Evolutionary conservation across 2,797 vertebrate species (phyloP).

Genomic region (Amblyraja radiata): DNA sequence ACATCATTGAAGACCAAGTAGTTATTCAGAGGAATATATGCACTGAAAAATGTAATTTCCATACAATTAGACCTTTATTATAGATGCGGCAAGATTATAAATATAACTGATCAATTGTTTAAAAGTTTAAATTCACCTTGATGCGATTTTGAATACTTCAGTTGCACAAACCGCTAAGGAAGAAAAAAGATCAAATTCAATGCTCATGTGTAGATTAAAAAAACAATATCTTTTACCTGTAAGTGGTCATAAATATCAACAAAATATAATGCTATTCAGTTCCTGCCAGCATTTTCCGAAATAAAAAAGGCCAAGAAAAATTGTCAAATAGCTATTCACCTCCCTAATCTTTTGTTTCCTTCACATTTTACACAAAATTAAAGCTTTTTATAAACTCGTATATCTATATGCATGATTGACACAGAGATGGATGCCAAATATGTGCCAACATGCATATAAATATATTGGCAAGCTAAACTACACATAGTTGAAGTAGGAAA

Average conservation of each 20-base stretch:
- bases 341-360: no score
- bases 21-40: conserved; percentile 93
- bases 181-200: not conserved
- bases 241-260: not conserved
- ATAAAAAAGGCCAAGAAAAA: not conserved
- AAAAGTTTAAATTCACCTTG: conserved; percentile 67
- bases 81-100: conserved; percentile 37
- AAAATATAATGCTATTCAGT: not conserved
- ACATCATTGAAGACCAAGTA: conserved; percentile 95
- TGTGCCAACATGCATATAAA: not conserved
- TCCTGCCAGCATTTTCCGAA: not conserved
- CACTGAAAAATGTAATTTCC: conserved; percentile 56
- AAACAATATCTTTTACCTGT: not conserved
- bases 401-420: no score
- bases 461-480: not conserved
- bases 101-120: conserved; percentile 16
- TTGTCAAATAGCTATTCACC: not conserved
- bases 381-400: not conserved
- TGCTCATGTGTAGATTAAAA: not conserved
- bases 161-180: conserved; percentile 82
- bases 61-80: conserved; percentile 38
- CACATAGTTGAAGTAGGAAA: not conserved
- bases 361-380: not conserved
- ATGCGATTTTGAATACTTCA: conserved; percentile 96
- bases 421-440: not conserved